Conservation (phyloP, 2,797 vertebrate species). For the Anguilla obscura region DNA sequence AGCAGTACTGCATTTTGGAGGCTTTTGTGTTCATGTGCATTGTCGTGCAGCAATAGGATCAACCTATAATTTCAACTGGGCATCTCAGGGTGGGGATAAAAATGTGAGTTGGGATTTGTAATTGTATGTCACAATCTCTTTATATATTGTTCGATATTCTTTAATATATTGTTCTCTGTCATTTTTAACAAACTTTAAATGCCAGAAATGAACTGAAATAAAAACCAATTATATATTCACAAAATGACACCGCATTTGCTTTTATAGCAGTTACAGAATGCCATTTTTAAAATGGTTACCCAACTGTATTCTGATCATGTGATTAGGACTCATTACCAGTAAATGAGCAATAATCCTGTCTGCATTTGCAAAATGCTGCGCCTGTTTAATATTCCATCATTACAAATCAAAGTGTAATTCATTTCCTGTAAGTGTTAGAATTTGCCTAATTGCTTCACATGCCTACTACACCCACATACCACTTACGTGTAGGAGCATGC, state of each 20-base stretch:
- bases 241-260: neutral
- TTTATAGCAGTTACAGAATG: neutral
- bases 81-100: neutral
- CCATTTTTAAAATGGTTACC: conserved; percentile 41
- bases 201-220: neutral
- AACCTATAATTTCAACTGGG: neutral
- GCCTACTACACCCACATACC: conserved; percentile 42
- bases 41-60: neutral
- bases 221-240: neutral
- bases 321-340: conserved; percentile 57
- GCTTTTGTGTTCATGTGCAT: neutral
- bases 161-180: neutral
- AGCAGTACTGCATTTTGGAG: neutral
- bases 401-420: conserved; percentile 65
- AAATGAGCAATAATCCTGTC: conserved; percentile 42
- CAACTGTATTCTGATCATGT: conserved; percentile 39
- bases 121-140: neutral
- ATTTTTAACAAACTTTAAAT: neutral
- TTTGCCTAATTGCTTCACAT: conserved; percentile 59
- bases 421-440: conserved; percentile 63
- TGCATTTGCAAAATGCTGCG: conserved; percentile 39
- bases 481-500: conserved; percentile 44
- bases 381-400: conserved; percentile 56
- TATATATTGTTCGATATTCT: neutral
- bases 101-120: neutral